Evolutionary conservation across 2,797 vertebrate genomes (phyloP), one percentile per base, ranked within the genome.

Genomic region (Vespertilio murinus): DNA sequence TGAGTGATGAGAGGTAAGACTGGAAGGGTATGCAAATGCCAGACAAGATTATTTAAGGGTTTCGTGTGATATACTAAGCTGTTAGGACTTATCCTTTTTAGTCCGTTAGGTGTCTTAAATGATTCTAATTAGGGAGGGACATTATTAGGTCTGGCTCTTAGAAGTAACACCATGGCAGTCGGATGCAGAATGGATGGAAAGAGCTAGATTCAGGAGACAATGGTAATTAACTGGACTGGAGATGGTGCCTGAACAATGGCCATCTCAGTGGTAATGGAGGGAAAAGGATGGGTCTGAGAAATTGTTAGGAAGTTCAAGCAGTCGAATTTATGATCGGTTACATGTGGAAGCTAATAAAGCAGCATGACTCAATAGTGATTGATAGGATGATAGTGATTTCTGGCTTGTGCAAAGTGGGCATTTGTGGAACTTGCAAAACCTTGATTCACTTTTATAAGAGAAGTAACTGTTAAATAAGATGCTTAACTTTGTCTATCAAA

Each of bases 401-500:
- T 83, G 33, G 10, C 45, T 74, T 49, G 30, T 83, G 52, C 61
- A 78, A 65, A 77, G 71, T 61, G n/a, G 25, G 42, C 13, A 61
- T 80, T 42, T 52, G 52, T 30, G 22, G 64, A 90, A 69, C 12
- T 86, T 86, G 6, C 20, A 90, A 54, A 87, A 54, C 35, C 17
- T 56, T 12, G 25, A 61, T 87, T 96, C 3, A 84, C 18, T 81
- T 90, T 73, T 81, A 47, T 59, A 70, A 56, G 65, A 38, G 11
- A 90, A 89, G 25, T 49, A 92, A 79, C 77, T 40, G 8, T 90
- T 89, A 77, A 84, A 78, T 83, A 88, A 82, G 35, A 67, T 30
- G 59, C 10, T 23, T 49, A 71, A 22, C 10, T 59, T 84, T 81
- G 40, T 77, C 38, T 69, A 78, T 40, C 25, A 49, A 77, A 42